Conservation (phyloP, 2,888 invertebrate genomes). For the Dorcus parallelipipedus region DNA sequence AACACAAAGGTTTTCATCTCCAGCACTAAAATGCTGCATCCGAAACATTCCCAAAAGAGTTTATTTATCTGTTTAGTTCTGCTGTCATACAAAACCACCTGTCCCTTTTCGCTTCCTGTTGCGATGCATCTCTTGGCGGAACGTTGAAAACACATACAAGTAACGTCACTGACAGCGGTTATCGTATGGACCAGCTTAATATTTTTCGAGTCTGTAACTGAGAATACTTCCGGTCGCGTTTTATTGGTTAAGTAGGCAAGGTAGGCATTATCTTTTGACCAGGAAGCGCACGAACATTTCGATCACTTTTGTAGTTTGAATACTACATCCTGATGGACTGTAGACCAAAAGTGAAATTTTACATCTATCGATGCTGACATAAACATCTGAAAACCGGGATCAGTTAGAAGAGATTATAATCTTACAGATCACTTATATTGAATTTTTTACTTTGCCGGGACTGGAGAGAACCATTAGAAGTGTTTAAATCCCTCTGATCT, state of each 20-base stretch:
- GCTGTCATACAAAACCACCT: constrained; percentile 41
- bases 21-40: constrained; percentile 33
- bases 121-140: constrained; percentile 38
- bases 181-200: constrained; percentile 38
- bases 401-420: too few relatives aligned
- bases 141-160: constrained; percentile 35
- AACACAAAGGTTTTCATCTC: constrained; percentile 34
- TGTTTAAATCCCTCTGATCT: too few relatives aligned
- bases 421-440: too few relatives aligned
- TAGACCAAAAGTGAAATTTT: constrained; percentile 32
- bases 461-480: too few relatives aligned
- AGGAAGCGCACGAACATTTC: constrained; percentile 33
- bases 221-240: constrained; percentile 37
- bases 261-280: constrained; percentile 41
- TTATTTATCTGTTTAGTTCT: constrained; percentile 34
- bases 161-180: constrained; percentile 31
- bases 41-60: constrained; percentile 27
- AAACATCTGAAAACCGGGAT: constrained; percentile 31
- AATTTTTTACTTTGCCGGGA: too few relatives aligned
- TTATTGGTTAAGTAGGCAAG: constrained; percentile 36
- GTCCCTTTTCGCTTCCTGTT: constrained; percentile 35
- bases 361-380: constrained; percentile 30
- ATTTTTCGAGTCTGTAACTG: constrained; percentile 32
- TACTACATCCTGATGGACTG: constrained; percentile 24
- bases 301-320: constrained; percentile 25